These are phyloP conservation scores for Oreotragus oreotragus DNA, from an alignment of 2,113 vertebrate species.

Conservation along the genomic window DNA sequence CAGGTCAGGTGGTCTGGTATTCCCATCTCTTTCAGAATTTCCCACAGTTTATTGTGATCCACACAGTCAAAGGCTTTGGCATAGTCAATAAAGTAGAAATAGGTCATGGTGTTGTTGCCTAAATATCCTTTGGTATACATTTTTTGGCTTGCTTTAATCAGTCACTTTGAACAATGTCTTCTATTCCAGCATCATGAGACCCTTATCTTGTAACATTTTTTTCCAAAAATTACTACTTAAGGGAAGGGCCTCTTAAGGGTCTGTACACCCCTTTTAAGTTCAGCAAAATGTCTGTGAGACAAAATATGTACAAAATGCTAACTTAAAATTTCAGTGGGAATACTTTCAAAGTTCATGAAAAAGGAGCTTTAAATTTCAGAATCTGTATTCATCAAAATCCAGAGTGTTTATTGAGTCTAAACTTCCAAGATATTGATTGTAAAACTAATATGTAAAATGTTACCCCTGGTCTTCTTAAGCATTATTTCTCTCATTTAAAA, in stretches of 20 bases:
- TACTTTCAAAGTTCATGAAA: neutral
- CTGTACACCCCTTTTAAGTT: neutral
- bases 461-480: neutral
- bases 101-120: neutral
- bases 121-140: neutral
- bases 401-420: neutral
- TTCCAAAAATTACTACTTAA: neutral
- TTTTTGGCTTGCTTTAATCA: neutral
- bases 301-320: neutral
- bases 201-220: neutral
- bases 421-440: neutral
- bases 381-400: neutral
- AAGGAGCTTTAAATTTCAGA: neutral
- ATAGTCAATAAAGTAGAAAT: no score
- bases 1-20: no score
- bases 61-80: no score
- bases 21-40: no score
- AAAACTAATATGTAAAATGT: neutral
- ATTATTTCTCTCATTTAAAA: neutral
- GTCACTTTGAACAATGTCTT: neutral
- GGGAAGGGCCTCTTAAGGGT: neutral
- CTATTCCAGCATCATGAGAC: neutral
- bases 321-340: neutral
- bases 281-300: neutral
- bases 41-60: no score